Conservation (phyloP, 1,140 invertebrate species). For the Drosophila punjabiensis region DNA sequence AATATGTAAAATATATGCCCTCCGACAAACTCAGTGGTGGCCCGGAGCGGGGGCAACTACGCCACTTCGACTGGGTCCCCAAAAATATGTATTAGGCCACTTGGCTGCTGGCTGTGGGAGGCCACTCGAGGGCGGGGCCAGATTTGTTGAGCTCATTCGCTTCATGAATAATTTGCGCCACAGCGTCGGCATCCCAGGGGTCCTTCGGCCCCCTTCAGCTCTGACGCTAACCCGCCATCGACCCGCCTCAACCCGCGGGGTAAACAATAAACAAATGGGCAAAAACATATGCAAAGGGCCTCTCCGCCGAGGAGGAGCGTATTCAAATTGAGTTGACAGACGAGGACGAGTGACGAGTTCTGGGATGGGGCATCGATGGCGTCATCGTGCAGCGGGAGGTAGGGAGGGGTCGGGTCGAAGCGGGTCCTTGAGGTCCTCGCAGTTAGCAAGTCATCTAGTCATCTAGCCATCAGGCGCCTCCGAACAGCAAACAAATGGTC, state of each 20-base stretch:
- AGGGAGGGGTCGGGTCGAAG: background rate
- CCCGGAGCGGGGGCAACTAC: conserved; percentile 34
- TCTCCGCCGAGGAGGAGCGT: conserved; percentile 23
- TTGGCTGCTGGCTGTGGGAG: conserved; percentile 51
- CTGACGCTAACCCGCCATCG: conserved; percentile 3
- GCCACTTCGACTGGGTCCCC: conserved; percentile 56
- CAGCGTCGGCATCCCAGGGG: conserved; percentile 64
- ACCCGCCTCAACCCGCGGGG: conserved; percentile 8
- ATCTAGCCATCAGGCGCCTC: conserved; percentile 74
- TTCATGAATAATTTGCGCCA: conserved; percentile 82
- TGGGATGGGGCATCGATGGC: conserved; percentile 57
- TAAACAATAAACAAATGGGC: conserved; percentile 80
- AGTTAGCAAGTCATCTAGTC: conserved; percentile 75
- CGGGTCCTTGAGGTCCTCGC: conserved; percentile 21
- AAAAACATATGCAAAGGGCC: conserved; percentile 77
- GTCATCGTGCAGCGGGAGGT: conserved; percentile 57
- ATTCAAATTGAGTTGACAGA: conserved; percentile 77
- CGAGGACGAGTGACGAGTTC: conserved; percentile 53
- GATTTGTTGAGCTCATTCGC: conserved; percentile 81
- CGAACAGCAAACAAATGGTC: conserved; percentile 72
- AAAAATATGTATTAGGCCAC: conserved; percentile 83
- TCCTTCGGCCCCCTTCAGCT: background rate
- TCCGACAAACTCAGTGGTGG: conserved; percentile 9
- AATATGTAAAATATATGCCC: conserved; percentile 75
- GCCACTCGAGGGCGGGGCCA: conserved; percentile 45